phyloP scores from a whole-genome alignment of 2,797 vertebrate species.

The Takifugu ocellatus region DNA sequence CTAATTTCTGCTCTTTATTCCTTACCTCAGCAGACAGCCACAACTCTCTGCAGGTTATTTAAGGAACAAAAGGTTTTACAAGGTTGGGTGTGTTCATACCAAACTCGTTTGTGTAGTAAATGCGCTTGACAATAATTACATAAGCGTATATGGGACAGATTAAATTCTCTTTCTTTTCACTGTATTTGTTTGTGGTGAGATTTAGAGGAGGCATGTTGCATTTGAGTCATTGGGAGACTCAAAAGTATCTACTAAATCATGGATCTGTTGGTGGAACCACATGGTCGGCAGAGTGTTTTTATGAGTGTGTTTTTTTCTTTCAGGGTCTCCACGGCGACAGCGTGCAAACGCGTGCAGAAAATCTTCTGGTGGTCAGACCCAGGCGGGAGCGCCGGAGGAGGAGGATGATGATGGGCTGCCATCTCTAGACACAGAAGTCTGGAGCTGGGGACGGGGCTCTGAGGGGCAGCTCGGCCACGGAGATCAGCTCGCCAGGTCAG shows the following conservation, averaged over 20 bases:
- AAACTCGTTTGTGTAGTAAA: conserved; percentile 5
- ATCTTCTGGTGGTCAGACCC: conserved; percentile 15
- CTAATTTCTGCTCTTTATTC: not conserved
- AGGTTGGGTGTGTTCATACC: conserved; percentile 21
- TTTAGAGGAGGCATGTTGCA: not conserved
- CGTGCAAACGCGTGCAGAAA: conserved; percentile 21
- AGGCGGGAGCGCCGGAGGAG: conserved; percentile 42
- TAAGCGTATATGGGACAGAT: not conserved
- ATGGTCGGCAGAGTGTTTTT: not conserved
- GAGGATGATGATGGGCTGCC: conserved; percentile 82
- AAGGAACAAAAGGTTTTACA: conserved; percentile 1
- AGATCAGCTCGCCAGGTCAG: conserved; percentile 89
- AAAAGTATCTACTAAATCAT: conserved; percentile 2
- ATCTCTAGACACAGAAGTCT: conserved; percentile 90
- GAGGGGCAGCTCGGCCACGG: conserved; percentile 96
- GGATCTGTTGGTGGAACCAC: conserved; percentile 6
- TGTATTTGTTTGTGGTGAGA: not conserved
- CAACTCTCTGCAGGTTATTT: conserved; percentile 2
- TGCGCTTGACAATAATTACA: conserved; percentile 7
- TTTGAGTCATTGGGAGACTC: conserved; percentile 6
- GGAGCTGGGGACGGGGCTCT: conserved; percentile 97
- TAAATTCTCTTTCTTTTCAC: conserved; percentile 1
- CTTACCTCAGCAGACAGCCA: not conserved
- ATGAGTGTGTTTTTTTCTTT: conserved; percentile 8
- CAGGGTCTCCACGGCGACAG: conserved; percentile 51